Evolutionary conservation across 2,113 vertebrate genomes (phyloP).

Genomic region (Etheostoma cragini): DNA sequence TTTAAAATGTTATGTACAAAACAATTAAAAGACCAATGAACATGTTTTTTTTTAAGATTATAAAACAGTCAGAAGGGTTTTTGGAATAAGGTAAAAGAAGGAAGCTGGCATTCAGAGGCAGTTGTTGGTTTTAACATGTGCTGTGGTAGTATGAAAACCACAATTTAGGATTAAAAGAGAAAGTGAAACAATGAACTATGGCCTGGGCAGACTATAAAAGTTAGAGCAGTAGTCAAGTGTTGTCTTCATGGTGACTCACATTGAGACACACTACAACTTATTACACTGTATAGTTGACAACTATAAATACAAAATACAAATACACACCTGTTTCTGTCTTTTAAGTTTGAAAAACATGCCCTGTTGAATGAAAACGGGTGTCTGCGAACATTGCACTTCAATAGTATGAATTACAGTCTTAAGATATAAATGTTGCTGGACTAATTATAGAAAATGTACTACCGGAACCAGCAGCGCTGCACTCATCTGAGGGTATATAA

Average conservation of each 20-base stretch:
- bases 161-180: background rate
- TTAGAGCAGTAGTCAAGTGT: background rate
- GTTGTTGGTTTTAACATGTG: background rate
- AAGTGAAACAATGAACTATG: background rate
- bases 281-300: background rate
- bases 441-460: background rate
- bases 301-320: background rate
- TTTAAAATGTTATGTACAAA: slow-evolving; percentile 3
- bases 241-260: background rate
- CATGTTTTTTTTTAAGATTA: too few species aligned
- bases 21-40: slow-evolving; percentile 20
- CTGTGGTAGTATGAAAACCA: background rate
- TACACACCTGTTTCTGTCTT: slow-evolving; percentile 5
- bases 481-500: background rate
- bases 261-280: background rate
- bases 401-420: slow-evolving; percentile 2
- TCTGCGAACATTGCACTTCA: background rate
- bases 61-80: background rate
- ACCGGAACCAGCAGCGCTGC: background rate
- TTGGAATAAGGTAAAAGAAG: background rate
- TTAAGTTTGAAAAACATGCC: background rate
- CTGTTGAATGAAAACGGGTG: background rate
- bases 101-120: slow-evolving; percentile 8
- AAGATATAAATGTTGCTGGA: background rate
- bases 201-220: background rate